Conservation (phyloP, 2,113 vertebrate species). For the Bos javanicus region DNA sequence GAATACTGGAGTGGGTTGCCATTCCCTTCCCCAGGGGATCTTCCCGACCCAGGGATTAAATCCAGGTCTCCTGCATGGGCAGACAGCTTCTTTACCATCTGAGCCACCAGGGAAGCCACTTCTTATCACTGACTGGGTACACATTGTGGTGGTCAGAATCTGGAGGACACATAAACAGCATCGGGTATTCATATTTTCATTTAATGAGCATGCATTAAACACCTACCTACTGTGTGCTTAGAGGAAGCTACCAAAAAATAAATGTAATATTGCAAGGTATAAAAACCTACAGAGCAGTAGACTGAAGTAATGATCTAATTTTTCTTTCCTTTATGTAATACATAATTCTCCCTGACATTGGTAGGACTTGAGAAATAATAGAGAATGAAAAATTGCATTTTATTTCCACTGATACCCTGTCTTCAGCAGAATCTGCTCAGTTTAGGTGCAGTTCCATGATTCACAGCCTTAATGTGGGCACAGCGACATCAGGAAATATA, state of each 20-base stretch:
- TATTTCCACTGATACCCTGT: not conserved
- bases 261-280: not conserved
- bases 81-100: not conserved
- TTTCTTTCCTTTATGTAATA: not conserved
- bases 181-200: not conserved
- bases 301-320: not conserved
- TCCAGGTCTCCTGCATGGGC: not conserved
- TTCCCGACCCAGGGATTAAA: not conserved
- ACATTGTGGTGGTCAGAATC: not conserved
- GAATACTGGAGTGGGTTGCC: not conserved
- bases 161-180: not conserved
- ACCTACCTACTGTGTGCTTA: not conserved
- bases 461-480: not conserved
- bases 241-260: not conserved
- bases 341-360: conserved; percentile 23
- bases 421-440: not conserved
- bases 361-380: not conserved
- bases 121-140: not conserved
- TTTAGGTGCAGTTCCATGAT: not conserved
- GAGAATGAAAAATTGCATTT: conserved; percentile 6
- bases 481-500: not conserved
- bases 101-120: not conserved
- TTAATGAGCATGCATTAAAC: not conserved
- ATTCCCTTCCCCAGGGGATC: not conserved
- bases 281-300: not conserved